Evolutionary conservation across 2,113 vertebrate species (phyloP).

Genomic region (Willisornis vidua): DNA sequence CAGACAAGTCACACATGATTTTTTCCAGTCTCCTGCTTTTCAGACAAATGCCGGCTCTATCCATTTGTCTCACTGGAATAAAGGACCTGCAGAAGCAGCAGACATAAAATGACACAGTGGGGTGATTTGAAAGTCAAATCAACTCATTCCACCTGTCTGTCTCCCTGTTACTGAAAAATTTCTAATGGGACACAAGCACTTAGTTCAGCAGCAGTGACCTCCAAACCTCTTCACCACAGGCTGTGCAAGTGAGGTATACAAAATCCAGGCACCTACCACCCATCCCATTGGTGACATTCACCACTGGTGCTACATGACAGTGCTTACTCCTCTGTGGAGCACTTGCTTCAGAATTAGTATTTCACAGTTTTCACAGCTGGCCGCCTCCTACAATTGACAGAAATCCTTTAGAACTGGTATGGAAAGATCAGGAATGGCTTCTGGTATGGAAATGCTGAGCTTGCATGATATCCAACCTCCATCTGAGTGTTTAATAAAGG

Average conservation of each 20-base stretch:
- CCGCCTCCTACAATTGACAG: background rate
- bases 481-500: background rate
- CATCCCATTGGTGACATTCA: fast-evolving
- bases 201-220: background rate
- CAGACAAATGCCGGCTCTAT: background rate
- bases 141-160: background rate
- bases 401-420: background rate
- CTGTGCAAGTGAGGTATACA: fast-evolving
- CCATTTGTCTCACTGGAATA: background rate
- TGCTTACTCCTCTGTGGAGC: background rate
- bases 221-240: background rate
- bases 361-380: background rate
- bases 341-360: background rate
- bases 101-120: background rate
- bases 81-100: background rate
- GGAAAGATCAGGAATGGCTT: background rate
- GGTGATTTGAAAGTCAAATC: background rate
- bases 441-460: background rate
- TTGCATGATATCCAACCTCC: background rate
- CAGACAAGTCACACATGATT: background rate
- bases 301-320: background rate
- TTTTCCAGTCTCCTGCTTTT: background rate
- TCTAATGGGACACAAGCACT: background rate
- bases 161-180: background rate
- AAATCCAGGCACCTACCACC: background rate